Conservation (phyloP, 1,140 invertebrate species). For the Atta colombica region DNA sequence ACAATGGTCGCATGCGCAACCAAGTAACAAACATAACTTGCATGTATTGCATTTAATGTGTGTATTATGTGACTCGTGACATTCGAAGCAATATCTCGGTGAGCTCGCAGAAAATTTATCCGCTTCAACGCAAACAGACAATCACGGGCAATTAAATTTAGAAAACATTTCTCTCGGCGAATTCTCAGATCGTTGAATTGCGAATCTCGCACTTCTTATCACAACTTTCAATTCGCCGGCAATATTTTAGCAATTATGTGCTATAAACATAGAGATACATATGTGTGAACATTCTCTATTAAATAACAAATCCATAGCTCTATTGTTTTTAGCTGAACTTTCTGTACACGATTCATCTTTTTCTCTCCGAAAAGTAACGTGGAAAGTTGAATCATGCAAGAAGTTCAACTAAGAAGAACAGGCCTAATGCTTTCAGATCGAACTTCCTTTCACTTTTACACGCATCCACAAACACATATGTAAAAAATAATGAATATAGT, state of each 20-base stretch:
- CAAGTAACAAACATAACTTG: not conserved
- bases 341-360: too few relatives aligned
- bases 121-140: not conserved
- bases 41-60: not conserved
- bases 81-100: not conserved
- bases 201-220: not conserved
- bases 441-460: not conserved
- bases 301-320: not conserved
- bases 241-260: not conserved
- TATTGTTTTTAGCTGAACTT: too few relatives aligned
- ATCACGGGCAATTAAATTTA: constrained; percentile 21
- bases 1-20: constrained; percentile 5
- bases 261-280: not conserved
- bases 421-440: not conserved
- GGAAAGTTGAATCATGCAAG: too few relatives aligned
- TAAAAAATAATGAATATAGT: not conserved
- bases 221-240: constrained; percentile 5
- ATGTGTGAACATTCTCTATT: not conserved
- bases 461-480: not conserved
- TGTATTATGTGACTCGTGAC: not conserved
- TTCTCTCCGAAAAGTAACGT: too few relatives aligned
- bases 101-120: not conserved
- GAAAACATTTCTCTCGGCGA: constrained; percentile 1
- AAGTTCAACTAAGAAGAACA: too few relatives aligned
- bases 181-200: not conserved